Conservation (phyloP, 1,140 invertebrate species). For the Eubasilissa regina region DNA sequence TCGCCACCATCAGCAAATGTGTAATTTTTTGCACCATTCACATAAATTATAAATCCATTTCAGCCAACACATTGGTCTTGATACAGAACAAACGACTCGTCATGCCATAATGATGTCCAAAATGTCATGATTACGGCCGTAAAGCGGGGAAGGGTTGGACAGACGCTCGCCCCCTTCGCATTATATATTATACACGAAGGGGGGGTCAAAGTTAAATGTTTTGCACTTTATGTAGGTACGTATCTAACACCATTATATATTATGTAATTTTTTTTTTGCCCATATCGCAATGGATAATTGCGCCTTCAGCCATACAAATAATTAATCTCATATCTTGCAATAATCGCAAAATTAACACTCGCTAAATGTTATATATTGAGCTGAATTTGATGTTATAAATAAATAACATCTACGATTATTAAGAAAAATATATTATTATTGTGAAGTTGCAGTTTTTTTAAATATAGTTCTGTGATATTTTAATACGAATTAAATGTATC, state of each 20-base stretch:
- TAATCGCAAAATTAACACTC: background rate
- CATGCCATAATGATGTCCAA: background rate
- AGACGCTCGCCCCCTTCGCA: background rate
- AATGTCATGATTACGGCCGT: conserved; percentile 17
- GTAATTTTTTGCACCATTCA: too few species aligned
- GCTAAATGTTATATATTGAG: conserved; percentile 13
- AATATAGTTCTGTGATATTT: too few species aligned
- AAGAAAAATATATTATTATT: too few species aligned
- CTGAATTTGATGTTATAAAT: too few species aligned
- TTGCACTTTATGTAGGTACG: conserved; percentile 17
- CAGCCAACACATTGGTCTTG: conserved; percentile 9
- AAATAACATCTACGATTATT: too few species aligned
- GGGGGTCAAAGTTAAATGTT: conserved; percentile 26
- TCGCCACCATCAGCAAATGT: too few species aligned
- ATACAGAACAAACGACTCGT: conserved; percentile 4
- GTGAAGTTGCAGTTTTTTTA: too few species aligned
- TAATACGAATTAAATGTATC: too few species aligned
- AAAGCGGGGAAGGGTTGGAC: conserved; percentile 1
- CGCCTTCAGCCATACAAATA: background rate
- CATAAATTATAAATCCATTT: conserved; percentile 12
- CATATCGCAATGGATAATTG: conserved; percentile 17
- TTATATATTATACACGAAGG: too few species aligned
- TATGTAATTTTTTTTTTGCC: conserved; percentile 26
- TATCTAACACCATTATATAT: conserved; percentile 15
- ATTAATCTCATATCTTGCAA: conserved; percentile 15